Base-by-base conservation (phyloP, 2,888 invertebrate species). In the Gibbula magus region DNA sequence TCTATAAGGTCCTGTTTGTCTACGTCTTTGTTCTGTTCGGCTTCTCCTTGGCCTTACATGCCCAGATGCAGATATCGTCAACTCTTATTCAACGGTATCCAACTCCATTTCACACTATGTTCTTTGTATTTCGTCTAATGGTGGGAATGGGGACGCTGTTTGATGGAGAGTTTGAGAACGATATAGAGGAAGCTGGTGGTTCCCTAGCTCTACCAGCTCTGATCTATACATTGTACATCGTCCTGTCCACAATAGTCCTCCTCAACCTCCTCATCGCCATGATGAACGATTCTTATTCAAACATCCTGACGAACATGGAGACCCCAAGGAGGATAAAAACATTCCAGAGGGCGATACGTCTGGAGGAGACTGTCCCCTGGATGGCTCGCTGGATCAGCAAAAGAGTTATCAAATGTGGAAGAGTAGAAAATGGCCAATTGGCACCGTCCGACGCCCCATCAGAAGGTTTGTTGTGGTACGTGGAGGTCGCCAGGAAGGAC, bases 21-120 rank as follows among this genome's bases (percentile, higher is more conserved):
- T 91, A 91, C 75, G 29, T 87, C 20, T 90, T 90, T 74, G 88
- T 91, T n/a, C 81, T 91, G 25, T 56, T 91, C 61, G 91, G 88
- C 16, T 91, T 91, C 82, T 86, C 88, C 0, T 88, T 91, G 66
- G 89, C 90, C 13, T 85, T 91, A 32, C 88, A 90, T 67, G 85
- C 86, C 0, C 74, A 90, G 25, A 89, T 91, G 75, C 90, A 89
- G 79, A 82, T 88, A 29, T 85, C 87, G 0, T 61, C 78, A 1
- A 80, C 39, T 16, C 80, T 88, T 45, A 81, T 83, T 0, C 66
- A 82, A 7, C 81, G 79, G 1, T 88, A 87, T 76, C 75, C 82
- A 0, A 83, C 82, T 16, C 81, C 86, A 0, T 85, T 84, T 18
- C 85, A 88, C 54, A 88, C 91, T 0, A 77, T 91, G 10, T 91